Conservation (phyloP, 2,888 invertebrate genomes). For the Agrenia bidenticulata region DNA sequence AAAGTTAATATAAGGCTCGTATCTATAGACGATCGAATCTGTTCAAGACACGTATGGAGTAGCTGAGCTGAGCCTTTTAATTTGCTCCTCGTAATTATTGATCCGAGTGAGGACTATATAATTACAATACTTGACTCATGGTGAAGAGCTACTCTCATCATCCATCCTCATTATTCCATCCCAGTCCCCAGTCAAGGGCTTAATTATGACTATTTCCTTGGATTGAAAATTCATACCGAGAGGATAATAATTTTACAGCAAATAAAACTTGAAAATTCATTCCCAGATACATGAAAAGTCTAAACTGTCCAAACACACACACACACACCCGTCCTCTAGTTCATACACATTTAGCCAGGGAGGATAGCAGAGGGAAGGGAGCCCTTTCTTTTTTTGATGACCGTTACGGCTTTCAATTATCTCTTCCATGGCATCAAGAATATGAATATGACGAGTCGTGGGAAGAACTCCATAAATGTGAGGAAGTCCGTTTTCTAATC, state of each 20-base stretch:
- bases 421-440: too few species aligned
- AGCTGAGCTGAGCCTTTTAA: constrained; percentile 5
- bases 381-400: too few species aligned
- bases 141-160: constrained; percentile 1
- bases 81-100: not conserved
- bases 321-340: too few species aligned
- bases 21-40: not conserved
- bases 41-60: not conserved
- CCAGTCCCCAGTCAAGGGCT: constrained; percentile 9
- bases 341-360: too few species aligned
- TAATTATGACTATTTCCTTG: constrained; percentile 7
- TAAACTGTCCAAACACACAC: too few species aligned
- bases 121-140: constrained; percentile 15
- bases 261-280: too few species aligned
- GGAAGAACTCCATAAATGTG: not conserved
- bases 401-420: too few species aligned
- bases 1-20: too few species aligned
- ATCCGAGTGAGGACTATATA: constrained; percentile 6
- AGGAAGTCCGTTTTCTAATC: not conserved
- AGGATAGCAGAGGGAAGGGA: too few species aligned
- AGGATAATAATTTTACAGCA: too few species aligned
- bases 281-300: too few species aligned
- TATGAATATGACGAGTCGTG: not conserved
- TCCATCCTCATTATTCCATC: not conserved
- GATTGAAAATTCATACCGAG: too few species aligned